These are phyloP conservation scores for Platalea minor DNA, from an alignment of 2,797 vertebrate genomes.

Conservation along the genomic window DNA sequence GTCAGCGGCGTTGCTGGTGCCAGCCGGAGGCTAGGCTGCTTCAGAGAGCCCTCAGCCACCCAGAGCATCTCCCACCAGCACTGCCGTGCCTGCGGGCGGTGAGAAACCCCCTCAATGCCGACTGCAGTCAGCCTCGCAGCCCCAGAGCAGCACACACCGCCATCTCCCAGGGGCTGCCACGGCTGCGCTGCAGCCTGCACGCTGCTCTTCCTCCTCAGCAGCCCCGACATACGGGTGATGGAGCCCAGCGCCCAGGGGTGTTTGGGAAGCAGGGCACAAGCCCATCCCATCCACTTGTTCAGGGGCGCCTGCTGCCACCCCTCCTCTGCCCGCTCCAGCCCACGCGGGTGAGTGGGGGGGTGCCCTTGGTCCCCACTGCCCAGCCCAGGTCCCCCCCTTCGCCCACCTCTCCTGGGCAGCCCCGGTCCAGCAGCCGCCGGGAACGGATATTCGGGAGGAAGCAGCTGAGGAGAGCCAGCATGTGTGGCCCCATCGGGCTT, in stretches of 20 bases:
- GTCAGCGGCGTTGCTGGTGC: background rate
- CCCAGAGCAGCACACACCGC: background rate
- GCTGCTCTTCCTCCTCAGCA: background rate
- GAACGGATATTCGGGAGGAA: background rate
- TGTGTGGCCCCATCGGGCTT: background rate
- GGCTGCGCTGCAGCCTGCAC: accelerated
- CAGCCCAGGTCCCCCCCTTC: background rate
- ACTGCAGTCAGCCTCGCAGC: background rate
- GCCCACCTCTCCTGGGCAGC: background rate
- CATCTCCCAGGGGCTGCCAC: background rate
- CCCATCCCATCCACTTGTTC: accelerated
- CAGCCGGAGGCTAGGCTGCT: background rate
- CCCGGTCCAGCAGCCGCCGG: background rate
- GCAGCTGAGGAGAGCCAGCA: background rate
- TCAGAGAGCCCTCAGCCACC: background rate
- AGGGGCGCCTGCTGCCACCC: background rate
- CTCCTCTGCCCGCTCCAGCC: background rate
- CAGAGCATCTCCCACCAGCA: background rate
- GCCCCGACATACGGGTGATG: background rate
- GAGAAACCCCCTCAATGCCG: accelerated
- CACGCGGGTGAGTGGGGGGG: background rate
- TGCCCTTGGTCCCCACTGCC: background rate
- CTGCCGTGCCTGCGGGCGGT: accelerated
- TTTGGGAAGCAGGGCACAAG: background rate
- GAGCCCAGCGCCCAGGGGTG: background rate